phyloP scores from a whole-genome alignment of 1,140 invertebrate genomes.

The Drosophila ohnishii region DNA sequence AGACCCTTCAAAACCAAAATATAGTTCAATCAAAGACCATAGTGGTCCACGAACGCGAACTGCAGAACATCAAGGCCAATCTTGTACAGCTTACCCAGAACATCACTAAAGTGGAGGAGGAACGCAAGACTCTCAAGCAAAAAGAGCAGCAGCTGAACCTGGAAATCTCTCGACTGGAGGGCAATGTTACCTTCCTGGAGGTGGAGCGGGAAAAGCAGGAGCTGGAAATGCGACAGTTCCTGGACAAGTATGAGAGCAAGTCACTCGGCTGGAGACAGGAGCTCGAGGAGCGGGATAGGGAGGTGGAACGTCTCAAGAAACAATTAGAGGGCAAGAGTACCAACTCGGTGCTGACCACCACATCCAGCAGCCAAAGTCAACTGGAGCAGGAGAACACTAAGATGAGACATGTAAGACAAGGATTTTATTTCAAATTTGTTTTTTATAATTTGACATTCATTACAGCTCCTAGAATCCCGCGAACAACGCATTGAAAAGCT shows the following conservation, averaged over 20 bases:
- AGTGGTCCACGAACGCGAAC: constrained; percentile 64
- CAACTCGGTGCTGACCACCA: constrained; percentile 15
- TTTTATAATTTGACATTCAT: background rate
- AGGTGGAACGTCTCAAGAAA: constrained; percentile 53
- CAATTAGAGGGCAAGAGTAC: constrained; percentile 39
- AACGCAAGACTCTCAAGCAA: constrained; percentile 58
- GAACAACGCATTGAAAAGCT: constrained; percentile 73
- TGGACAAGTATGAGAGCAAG: constrained; percentile 68
- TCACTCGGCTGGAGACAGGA: constrained; percentile 59
- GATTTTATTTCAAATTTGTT: background rate
- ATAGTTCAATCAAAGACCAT: constrained; percentile 76
- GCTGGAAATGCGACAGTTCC: constrained; percentile 70
- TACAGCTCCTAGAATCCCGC: constrained; percentile 63
- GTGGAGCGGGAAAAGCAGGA: constrained; percentile 75
- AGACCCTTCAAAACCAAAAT: constrained; percentile 77
- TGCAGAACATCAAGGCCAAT: constrained; percentile 56
- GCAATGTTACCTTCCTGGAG: constrained; percentile 73
- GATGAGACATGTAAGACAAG: constrained; percentile 60
- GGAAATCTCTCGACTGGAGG: constrained; percentile 68
- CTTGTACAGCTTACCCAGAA: constrained; percentile 65
- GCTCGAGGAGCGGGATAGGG: constrained; percentile 68
- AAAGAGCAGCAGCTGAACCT: constrained; percentile 54
- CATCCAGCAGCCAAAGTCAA: constrained; percentile 38
- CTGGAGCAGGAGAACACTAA: constrained; percentile 52
- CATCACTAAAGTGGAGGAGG: constrained; percentile 60